phyloP scores from a whole-genome alignment of 2,113 vertebrate species.

The Lophius piscatorius region DNA sequence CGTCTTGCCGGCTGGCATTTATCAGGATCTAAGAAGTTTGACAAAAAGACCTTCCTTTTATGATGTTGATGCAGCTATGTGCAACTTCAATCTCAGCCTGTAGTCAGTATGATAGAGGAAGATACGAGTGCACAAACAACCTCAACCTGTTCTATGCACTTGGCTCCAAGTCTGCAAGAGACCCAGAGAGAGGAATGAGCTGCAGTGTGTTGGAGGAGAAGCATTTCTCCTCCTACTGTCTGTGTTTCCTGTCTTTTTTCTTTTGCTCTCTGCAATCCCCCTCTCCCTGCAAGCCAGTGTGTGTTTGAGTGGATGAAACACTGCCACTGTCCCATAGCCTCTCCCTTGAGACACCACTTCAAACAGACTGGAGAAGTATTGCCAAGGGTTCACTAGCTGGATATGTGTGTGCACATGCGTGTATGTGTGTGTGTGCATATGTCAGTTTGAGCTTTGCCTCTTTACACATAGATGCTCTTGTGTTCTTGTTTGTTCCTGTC shows the following conservation, averaged over 20 bases:
- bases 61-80: slow-evolving; percentile 36
- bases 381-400: slow-evolving; percentile 69
- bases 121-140: slow-evolving; percentile 62
- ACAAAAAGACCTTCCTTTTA: slow-evolving; percentile 39
- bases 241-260: slow-evolving; percentile 40
- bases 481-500: slow-evolving; percentile 11
- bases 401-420: slow-evolving; percentile 28
- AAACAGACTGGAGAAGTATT: slow-evolving; percentile 77
- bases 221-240: slow-evolving; percentile 56
- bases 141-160: slow-evolving; percentile 55
- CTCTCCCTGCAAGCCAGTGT: slow-evolving; percentile 50
- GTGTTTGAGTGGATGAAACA: slow-evolving; percentile 71
- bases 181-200: slow-evolving; percentile 39
- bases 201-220: slow-evolving; percentile 58
- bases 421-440: slow-evolving; percentile 22
- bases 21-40: slow-evolving; percentile 29
- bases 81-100: slow-evolving; percentile 56
- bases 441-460: slow-evolving; percentile 21
- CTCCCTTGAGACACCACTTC: slow-evolving; percentile 75
- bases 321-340: slow-evolving; percentile 67
- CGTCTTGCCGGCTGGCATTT: slow-evolving; percentile 35
- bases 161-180: slow-evolving; percentile 16
- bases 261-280: slow-evolving; percentile 49
- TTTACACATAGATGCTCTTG: slow-evolving; percentile 27
- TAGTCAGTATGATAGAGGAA: slow-evolving; percentile 48